Percentiles rank a stretch among this genome's conserved stretches.
Conservation (phyloP, 2,113 vertebrate species). For the Mustela nigripes region DNA sequence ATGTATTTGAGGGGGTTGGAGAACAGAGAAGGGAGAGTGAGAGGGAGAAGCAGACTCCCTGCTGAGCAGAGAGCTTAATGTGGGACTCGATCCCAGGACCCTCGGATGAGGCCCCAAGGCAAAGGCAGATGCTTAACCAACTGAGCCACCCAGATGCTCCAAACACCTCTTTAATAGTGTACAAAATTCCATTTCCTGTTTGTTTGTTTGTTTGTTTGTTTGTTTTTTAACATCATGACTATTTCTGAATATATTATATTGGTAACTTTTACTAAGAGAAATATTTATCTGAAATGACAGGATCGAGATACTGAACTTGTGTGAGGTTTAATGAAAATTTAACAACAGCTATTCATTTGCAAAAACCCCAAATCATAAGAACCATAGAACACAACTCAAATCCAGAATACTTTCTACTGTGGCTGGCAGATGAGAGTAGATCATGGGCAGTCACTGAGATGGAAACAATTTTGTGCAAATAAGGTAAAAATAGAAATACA, state of each 20-base stretch:
- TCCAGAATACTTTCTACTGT: accelerated
- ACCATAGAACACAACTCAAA: background rate
- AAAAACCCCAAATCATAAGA: background rate
- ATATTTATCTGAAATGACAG: background rate
- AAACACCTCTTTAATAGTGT: background rate
- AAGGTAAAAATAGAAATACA: background rate
- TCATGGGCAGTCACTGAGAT: background rate
- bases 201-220: background rate
- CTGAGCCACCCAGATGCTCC: too few species aligned
- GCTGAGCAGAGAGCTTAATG: too few species aligned
- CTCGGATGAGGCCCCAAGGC: too few species aligned
- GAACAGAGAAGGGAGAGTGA: too few species aligned
- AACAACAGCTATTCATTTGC: background rate
- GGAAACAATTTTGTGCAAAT: background rate
- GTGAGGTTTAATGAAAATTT: background rate
- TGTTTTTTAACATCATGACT: background rate
- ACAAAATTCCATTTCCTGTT: background rate
- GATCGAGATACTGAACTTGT: background rate
- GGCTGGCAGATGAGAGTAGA: too few species aligned
- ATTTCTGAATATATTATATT: background rate
- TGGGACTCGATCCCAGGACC: too few species aligned
- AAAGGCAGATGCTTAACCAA: too few species aligned
- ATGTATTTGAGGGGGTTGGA: too few species aligned
- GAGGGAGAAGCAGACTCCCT: too few species aligned
- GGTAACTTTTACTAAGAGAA: background rate